Evolutionary conservation across 2,888 invertebrate species (phyloP).

Genomic region (Tryphoninae sp.): DNA sequence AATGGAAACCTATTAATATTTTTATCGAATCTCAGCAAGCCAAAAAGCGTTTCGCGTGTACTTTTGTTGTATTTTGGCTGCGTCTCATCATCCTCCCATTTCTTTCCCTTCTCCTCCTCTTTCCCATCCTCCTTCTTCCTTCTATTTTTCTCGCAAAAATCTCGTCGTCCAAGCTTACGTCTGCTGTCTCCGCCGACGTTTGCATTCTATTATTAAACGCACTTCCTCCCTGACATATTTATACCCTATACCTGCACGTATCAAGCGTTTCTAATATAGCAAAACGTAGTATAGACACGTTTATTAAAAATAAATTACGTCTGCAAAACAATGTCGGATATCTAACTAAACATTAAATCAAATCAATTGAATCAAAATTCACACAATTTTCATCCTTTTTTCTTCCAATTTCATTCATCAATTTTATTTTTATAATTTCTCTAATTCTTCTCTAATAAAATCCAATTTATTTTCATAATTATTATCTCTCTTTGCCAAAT

Average conservation of each 20-base stretch:
- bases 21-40: constrained; percentile 26
- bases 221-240: constrained; percentile 77
- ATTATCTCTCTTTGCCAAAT: too few relatives aligned
- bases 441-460: too few relatives aligned
- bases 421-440: too few relatives aligned
- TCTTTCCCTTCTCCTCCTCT: background rate
- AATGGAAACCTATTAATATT: constrained; percentile 10
- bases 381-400: too few relatives aligned
- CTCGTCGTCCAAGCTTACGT: constrained; percentile 21
- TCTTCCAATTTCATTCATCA: too few relatives aligned
- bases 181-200: constrained; percentile 60
- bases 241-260: constrained; percentile 61
- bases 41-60: constrained; percentile 15
- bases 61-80: constrained; percentile 29
- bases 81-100: background rate
- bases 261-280: background rate
- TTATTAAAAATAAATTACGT: background rate
- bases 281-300: background rate
- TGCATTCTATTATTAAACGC: constrained; percentile 75
- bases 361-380: background rate
- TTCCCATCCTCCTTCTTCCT: too few relatives aligned
- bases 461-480: too few relatives aligned
- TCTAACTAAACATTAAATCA: background rate
- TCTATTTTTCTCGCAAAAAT: background rate
- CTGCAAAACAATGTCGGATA: background rate